phyloP scores from a whole-genome alignment of 1,140 invertebrate genomes.

The Lerema accius region DNA sequence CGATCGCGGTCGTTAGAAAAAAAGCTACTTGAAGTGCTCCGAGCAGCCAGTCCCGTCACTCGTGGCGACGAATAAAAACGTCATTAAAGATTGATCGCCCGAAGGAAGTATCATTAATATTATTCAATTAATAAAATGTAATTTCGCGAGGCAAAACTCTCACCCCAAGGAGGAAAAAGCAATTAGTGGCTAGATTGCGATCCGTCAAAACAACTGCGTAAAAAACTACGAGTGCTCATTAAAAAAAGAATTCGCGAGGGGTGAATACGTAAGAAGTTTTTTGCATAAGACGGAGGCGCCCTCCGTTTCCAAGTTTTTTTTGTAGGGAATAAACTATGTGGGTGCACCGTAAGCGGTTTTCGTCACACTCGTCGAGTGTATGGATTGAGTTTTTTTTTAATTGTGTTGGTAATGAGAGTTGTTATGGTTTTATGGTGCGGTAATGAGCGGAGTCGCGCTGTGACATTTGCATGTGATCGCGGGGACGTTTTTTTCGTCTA shows the following conservation, averaged over 20 bases:
- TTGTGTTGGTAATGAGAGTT: slow-evolving; percentile 76
- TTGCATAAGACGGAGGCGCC: slow-evolving; percentile 79
- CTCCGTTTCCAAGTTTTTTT: slow-evolving; percentile 69
- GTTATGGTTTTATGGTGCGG: slow-evolving; percentile 75
- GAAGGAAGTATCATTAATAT: slow-evolving; percentile 81
- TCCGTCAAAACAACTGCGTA: slow-evolving; percentile 81
- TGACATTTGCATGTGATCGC: slow-evolving; percentile 78
- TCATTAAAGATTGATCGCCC: slow-evolving; percentile 79
- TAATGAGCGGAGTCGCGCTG: slow-evolving; percentile 74
- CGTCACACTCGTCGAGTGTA: slow-evolving; percentile 73
- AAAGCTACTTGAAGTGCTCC: slow-evolving; percentile 54
- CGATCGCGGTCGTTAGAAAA: slow-evolving; percentile 64
- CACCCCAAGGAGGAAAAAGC: slow-evolving; percentile 80
- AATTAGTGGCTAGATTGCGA: slow-evolving; percentile 82
- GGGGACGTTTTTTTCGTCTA: slow-evolving; percentile 64
- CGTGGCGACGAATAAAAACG: slow-evolving; percentile 75
- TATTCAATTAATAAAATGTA: slow-evolving; percentile 83
- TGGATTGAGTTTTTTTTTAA: slow-evolving; percentile 75
- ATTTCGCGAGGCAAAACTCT: slow-evolving; percentile 75
- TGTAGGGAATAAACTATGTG: slow-evolving; percentile 73
- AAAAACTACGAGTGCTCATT: slow-evolving; percentile 77
- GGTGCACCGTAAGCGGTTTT: slow-evolving; percentile 78
- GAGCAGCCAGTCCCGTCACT: slow-evolving; percentile 61
- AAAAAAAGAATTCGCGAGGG: slow-evolving; percentile 79
- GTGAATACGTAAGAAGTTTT: slow-evolving; percentile 82